A percentile compares a stretch with the other conserved stretches of the same genome.
These are phyloP conservation scores for Cyanistes caeruleus DNA, from an alignment of 2,113 vertebrate genomes.

Conservation along the genomic window DNA sequence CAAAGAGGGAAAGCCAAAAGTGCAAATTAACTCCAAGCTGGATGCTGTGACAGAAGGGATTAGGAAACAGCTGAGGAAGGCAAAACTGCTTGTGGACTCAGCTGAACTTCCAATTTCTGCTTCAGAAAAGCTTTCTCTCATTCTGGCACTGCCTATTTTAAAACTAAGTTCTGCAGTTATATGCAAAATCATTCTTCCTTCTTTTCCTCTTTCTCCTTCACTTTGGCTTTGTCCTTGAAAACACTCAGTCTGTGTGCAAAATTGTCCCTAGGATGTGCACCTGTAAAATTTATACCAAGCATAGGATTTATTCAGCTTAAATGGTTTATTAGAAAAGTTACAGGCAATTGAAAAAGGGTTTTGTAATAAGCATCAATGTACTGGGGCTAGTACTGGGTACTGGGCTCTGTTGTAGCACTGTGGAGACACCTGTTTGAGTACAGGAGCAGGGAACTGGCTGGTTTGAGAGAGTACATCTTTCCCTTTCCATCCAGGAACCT, in stretches of 20 bases:
- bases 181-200: background rate
- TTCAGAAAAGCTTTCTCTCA: background rate
- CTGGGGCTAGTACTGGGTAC: background rate
- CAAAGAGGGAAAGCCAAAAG: background rate
- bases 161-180: background rate
- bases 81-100: background rate
- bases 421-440: background rate
- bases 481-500: background rate
- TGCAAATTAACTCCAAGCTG: background rate
- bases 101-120: constrained; percentile 12
- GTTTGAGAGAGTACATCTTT: background rate
- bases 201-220: background rate
- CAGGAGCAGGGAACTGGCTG: background rate
- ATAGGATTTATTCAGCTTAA: background rate
- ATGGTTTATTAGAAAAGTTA: background rate
- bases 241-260: background rate
- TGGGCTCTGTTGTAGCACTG: background rate
- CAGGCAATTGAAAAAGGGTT: background rate
- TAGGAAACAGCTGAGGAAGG: background rate
- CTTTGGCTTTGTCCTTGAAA: background rate
- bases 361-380: background rate
- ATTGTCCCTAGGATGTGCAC: background rate
- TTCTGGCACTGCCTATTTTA: background rate
- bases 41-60: background rate
- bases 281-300: background rate